A percentile compares a stretch with the other conserved stretches of the same genome.
phyloP scores from a whole-genome alignment of 2,113 vertebrate genomes.

The Dinomys branickii region DNA sequence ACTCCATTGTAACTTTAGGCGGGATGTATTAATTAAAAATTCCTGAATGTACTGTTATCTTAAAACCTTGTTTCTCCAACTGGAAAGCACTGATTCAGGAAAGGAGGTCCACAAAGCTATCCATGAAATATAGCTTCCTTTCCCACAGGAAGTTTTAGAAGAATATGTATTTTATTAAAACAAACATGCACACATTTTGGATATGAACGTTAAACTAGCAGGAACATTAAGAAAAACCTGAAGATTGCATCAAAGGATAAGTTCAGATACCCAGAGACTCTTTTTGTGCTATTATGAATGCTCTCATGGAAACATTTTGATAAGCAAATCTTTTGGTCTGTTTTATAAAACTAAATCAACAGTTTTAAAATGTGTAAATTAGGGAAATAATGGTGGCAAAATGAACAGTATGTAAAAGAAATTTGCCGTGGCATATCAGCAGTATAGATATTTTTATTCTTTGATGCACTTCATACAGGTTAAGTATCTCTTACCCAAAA shows the following conservation, averaged over 20 bases:
- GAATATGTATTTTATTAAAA: constrained; percentile 32
- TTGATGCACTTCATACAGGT: not conserved
- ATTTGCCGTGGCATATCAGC: not conserved
- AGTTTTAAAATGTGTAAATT: constrained; percentile 47
- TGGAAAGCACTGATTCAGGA: not conserved
- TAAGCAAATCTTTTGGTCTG: not conserved
- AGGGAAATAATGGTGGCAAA: not conserved
- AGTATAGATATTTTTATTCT: constrained; percentile 40
- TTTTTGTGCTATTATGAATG: not conserved
- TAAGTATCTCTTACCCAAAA: not conserved
- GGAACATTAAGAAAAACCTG: constrained; percentile 45
- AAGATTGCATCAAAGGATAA: not conserved
- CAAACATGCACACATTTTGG: constrained; percentile 21
- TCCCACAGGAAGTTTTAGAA: constrained; percentile 41
- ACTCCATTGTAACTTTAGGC: not conserved
- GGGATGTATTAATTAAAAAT: not conserved
- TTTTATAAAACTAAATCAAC: constrained; percentile 15
- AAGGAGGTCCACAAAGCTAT: not conserved
- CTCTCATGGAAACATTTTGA: constrained; percentile 34
- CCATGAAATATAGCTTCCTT: not conserved
- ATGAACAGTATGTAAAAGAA: not conserved
- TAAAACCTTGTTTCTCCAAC: not conserved
- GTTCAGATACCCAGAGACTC: constrained; percentile 30
- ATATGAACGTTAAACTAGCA: constrained; percentile 41
- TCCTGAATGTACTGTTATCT: not conserved